Conservation (phyloP, 2,113 vertebrate genomes). For the Mobula hypostoma region DNA sequence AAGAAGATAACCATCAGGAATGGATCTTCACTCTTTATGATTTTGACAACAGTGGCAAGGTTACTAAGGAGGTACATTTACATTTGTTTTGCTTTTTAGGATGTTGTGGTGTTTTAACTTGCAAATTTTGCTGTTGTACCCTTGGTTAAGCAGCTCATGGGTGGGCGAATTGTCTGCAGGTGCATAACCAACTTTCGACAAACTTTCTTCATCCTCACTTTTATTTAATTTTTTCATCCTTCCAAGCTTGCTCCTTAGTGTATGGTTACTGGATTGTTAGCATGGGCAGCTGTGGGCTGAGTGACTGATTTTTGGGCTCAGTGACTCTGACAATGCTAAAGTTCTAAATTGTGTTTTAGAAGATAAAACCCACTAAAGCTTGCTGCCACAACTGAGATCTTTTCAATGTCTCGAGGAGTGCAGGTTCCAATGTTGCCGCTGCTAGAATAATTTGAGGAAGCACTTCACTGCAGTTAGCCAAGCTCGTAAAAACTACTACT, state of each 20-base stretch:
- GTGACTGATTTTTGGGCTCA: no score
- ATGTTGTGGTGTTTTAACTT: neutral
- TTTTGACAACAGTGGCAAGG: slow-evolving; percentile 75
- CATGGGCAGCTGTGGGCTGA: no score
- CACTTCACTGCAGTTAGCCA: no score
- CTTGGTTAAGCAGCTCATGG: no score
- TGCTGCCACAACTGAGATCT: neutral
- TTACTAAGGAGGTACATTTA: slow-evolving; percentile 66
- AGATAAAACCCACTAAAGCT: no score
- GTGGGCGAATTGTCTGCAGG: neutral
- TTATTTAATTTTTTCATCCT: neutral
- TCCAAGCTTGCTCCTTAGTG: no score
- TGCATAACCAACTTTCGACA: neutral
- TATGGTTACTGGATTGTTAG: no score
- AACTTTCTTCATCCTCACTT: neutral
- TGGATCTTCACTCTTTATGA: slow-evolving; percentile 78
- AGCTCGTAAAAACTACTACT: no score
- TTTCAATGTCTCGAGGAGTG: no score
- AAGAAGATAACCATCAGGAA: slow-evolving; percentile 68
- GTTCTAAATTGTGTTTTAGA: no score
- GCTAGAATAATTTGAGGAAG: neutral
- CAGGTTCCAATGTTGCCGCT: neutral
- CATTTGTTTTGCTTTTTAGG: slow-evolving; percentile 3
- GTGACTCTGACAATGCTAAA: no score
- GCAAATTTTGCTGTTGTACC: neutral